phyloP scores from a whole-genome alignment of 2,797 vertebrate genomes.

The Tenualosa thibaudeaui region DNA sequence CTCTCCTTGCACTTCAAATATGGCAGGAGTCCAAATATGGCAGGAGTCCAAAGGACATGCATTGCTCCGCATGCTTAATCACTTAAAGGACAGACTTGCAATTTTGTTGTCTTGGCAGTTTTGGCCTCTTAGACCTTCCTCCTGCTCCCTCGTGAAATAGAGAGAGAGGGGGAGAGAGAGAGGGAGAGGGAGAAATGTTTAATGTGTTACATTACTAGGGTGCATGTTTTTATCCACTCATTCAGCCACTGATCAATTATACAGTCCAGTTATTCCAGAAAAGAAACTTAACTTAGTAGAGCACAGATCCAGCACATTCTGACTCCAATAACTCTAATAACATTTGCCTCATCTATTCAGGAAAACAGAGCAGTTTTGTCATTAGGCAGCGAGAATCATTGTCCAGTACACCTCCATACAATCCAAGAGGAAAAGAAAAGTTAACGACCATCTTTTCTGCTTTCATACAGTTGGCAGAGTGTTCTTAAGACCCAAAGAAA shows the following conservation, averaged over 20 bases:
- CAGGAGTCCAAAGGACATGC: neutral
- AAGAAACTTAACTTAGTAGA: constrained; percentile 52
- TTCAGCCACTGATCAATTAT: constrained; percentile 71
- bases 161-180: constrained; percentile 38
- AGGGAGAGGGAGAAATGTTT: constrained; percentile 43
- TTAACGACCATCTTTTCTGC: neutral
- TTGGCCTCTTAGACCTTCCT: constrained; percentile 53
- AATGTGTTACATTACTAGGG: constrained; percentile 63
- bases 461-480: neutral
- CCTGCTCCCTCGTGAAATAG: constrained; percentile 46
- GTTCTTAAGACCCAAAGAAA: neutral
- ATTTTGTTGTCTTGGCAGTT: constrained; percentile 56
- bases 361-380: neutral
- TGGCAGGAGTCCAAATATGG: neutral
- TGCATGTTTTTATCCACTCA: constrained; percentile 63
- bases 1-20: too few species aligned
- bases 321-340: constrained; percentile 30
- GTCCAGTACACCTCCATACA: neutral
- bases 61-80: neutral
- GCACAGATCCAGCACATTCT: constrained; percentile 60
- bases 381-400: constrained; percentile 1
- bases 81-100: constrained; percentile 51
- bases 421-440: neutral
- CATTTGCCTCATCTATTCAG: neutral
- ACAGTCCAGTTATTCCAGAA: constrained; percentile 75